A percentile compares a stretch with the other conserved stretches of the same genome.
Conservation (phyloP, 2,113 vertebrate genomes). For the Myotis brandtii region DNA sequence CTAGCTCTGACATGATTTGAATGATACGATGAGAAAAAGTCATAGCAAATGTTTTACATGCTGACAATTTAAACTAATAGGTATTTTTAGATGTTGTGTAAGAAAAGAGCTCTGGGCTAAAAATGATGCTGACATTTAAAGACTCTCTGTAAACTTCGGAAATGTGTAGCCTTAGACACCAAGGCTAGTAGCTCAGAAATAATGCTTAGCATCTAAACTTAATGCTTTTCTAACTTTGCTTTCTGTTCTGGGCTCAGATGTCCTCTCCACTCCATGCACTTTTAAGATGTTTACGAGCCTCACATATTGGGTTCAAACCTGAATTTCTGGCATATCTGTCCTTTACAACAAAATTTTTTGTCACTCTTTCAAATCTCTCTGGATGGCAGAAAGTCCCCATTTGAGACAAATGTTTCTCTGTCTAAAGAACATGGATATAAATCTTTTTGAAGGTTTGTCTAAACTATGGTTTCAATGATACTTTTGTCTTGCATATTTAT, state of each 20-base stretch:
- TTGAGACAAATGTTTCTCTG: not conserved
- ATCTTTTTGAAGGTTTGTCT: not conserved
- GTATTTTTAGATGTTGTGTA: constrained; percentile 79
- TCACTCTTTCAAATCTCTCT: not conserved
- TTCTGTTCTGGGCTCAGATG: constrained; percentile 37
- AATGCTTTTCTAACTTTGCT: constrained; percentile 43
- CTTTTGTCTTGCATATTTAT: constrained; percentile 14
- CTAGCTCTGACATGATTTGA: constrained; percentile 70
- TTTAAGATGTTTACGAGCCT: not conserved
- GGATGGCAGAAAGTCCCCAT: not conserved
- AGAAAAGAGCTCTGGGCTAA: constrained; percentile 76
- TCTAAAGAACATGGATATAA: not conserved
- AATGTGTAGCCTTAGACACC: constrained; percentile 63
- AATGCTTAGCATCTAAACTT: constrained; percentile 51
- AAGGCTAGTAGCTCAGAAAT: constrained; percentile 67
- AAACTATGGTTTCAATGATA: constrained; percentile 20
- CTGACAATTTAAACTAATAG: constrained; percentile 78
- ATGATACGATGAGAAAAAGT: constrained; percentile 69
- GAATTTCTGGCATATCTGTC: not conserved
- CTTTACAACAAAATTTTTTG: not conserved
- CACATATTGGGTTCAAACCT: not conserved
- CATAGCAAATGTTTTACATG: constrained; percentile 74
- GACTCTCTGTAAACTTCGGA: constrained; percentile 67
- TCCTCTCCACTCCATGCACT: not conserved
- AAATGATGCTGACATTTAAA: constrained; percentile 78